Evolutionary conservation across 2,797 vertebrate species (phyloP).

Genomic region (Triplophysa bombifrons): DNA sequence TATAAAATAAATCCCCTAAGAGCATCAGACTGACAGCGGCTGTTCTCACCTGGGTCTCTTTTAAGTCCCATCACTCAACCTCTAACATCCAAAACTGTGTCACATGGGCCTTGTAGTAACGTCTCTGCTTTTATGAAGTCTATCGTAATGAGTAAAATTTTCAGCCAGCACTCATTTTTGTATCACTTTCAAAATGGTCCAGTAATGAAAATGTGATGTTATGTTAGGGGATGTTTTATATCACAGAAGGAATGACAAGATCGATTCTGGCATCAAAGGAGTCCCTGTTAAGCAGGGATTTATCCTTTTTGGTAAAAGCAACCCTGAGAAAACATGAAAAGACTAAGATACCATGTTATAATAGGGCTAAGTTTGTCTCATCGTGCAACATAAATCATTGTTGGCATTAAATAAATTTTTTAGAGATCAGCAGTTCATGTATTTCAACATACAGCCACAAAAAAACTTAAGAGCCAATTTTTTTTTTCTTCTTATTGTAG

Average conservation of each 20-base stretch:
- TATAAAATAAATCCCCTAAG: conserved; percentile 74
- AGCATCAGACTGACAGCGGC: conserved; percentile 63
- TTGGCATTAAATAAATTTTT: background rate
- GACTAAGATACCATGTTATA: background rate
- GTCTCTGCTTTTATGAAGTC: background rate
- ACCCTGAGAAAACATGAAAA: conserved; percentile 36
- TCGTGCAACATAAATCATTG: background rate
- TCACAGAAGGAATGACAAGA: conserved; percentile 12
- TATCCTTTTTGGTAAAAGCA: conserved; percentile 24
- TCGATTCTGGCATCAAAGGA: conserved; percentile 33
- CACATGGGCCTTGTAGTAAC: background rate
- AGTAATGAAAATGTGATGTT: conserved; percentile 33
- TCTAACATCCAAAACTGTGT: conserved; percentile 9
- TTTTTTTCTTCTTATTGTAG: too few species aligned
- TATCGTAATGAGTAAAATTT: background rate
- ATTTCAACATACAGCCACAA: too few species aligned
- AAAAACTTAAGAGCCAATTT: too few species aligned
- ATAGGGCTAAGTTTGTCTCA: background rate
- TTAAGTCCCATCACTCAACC: conserved; percentile 63
- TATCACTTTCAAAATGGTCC: background rate
- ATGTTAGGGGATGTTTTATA: conserved; percentile 30
- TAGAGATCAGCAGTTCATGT: background rate
- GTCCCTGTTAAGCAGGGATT: conserved; percentile 9
- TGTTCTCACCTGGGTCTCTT: conserved; percentile 70
- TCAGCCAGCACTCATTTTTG: background rate